Base-by-base conservation (phyloP, 2,888 invertebrate species). In the Tillus elongatus region DNA sequence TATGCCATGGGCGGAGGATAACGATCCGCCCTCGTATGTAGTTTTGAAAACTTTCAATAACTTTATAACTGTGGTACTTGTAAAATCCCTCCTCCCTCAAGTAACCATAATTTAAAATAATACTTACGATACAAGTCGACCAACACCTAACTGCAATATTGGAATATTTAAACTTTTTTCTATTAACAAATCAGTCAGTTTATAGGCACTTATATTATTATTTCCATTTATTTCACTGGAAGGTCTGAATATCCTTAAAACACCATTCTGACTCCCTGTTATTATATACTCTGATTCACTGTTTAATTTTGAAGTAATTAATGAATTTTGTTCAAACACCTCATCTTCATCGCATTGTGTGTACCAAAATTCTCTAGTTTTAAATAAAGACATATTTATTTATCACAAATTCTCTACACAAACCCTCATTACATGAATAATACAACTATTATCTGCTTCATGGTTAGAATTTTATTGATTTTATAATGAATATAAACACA, bases 351-450 rank as follows among this genome's bases (percentile, higher is more conserved):
- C 79, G 53, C 80, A 82, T 34, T 75, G 71, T 9, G 82, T 79
- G 11, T 79, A 74, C 92, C 95, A 96, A 79, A 89, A 88, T 53
- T 84, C 83, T 56, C 87, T 78, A 6, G 84, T 77, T 71, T 89
- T 91, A 60, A 96, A 96, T 52, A 96, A 69, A 2, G 95, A 95
- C 96, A 96, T 96, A 44, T 38, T 57, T 6, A 8, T 19, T 8
- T 33, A 37, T 4, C 30, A 29, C 30, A 10, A 11, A 9, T 10
- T 6, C 30, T 29, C 4, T 11, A 11, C 30, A 19, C n/a, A 8
- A n/a, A 6, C n/a, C 6, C 6, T 6, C n/a, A 8, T n/a, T 6
- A 19, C 6, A 6, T 8, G 24, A n/a, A 8, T 19, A 19, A 19
- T 19, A 19, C 24, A 19, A 8, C n/a, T 19, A 19, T 19, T 19